These are phyloP conservation scores for Morpho achilles DNA, from an alignment of 2,888 invertebrate genomes.

Conservation along the genomic window DNA sequence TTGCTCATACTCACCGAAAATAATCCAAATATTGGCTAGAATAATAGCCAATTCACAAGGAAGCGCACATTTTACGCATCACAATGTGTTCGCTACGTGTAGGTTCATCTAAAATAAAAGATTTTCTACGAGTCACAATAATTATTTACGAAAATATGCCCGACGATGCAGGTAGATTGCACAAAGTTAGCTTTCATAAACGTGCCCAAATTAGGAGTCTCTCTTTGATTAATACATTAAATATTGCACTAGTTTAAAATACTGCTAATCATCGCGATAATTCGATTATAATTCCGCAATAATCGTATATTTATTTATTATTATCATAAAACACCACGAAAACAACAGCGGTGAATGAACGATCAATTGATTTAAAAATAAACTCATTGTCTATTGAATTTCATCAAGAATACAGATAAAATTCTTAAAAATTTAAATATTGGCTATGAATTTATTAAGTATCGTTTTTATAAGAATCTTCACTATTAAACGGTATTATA, in stretches of 20 bases:
- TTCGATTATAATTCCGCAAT: slow-evolving; percentile 55
- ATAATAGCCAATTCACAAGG: slow-evolving; percentile 46
- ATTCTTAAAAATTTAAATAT: not conserved
- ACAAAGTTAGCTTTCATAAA: slow-evolving; percentile 58
- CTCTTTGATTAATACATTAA: slow-evolving; percentile 44
- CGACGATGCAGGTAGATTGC: slow-evolving; percentile 72
- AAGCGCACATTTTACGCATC: slow-evolving; percentile 53
- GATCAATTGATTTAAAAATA: slow-evolving; percentile 70
- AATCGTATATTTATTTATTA: slow-evolving; percentile 69
- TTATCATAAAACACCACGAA: slow-evolving; percentile 74
- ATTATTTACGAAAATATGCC: slow-evolving; percentile 68
- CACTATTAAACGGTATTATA: too few species aligned
- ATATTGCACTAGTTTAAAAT: slow-evolving; percentile 65
- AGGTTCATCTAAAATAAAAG: slow-evolving; percentile 53
- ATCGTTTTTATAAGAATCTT: not conserved
- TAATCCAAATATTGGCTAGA: slow-evolving; percentile 47
- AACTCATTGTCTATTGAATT: slow-evolving; percentile 50
- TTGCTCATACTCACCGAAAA: slow-evolving; percentile 61
- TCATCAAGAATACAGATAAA: slow-evolving; percentile 48
- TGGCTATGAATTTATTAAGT: not conserved
- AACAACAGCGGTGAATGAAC: slow-evolving; percentile 79
- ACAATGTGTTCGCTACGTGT: slow-evolving; percentile 49
- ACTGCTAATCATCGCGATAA: slow-evolving; percentile 53
- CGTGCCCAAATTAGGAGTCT: slow-evolving; percentile 46
- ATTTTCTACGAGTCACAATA: slow-evolving; percentile 53